Conservation (phyloP, 2,113 vertebrate species). For the Hemibagrus wyckioides region DNA sequence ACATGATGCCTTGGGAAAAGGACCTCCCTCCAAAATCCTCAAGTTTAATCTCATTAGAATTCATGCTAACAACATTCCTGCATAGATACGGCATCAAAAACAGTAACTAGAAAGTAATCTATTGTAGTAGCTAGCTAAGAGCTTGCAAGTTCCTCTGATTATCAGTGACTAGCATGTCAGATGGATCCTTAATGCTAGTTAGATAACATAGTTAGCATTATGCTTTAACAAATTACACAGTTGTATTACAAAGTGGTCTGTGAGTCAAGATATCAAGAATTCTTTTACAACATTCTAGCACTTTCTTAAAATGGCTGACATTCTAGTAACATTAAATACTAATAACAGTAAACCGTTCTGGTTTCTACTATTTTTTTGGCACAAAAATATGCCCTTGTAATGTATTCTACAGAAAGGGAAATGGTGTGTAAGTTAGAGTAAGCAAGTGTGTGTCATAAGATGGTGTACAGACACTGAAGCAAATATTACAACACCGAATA, state of each 20-base stretch:
- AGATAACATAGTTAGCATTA: background rate
- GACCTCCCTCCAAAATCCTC: background rate
- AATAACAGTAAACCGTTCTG: background rate
- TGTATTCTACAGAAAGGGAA: background rate
- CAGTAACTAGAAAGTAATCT: background rate
- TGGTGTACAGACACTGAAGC: background rate
- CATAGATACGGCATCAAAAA: background rate
- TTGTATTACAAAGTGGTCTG: background rate
- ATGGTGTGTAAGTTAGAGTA: background rate
- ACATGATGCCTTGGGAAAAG: background rate
- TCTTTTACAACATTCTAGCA: background rate
- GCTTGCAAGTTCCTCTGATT: background rate
- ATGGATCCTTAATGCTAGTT: background rate
- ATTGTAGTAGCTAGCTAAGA: background rate
- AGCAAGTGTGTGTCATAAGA: background rate
- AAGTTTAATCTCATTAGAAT: background rate
- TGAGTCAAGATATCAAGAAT: background rate
- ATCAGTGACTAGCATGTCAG: background rate
- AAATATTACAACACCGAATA: slow-evolving; percentile 22
- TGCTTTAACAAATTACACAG: background rate
- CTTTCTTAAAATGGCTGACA: background rate
- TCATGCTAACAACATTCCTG: background rate
- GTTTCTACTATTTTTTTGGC: background rate
- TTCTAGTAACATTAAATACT: background rate
- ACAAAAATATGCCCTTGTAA: slow-evolving; percentile 40